Evolutionary conservation across 2,888 invertebrate species (phyloP).

Genomic region (Tachina lurida): DNA sequence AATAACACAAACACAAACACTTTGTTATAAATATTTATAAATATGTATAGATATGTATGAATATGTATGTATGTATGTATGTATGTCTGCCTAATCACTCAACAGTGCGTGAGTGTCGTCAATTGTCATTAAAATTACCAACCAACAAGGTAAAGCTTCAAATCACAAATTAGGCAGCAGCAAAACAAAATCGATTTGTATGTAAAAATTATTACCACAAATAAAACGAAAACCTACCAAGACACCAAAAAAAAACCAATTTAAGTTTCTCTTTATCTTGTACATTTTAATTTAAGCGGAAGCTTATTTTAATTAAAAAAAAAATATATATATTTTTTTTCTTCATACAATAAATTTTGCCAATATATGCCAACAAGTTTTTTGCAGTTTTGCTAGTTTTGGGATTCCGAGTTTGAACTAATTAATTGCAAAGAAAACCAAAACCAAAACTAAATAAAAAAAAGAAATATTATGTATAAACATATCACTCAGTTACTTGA

Average conservation of each 20-base stretch:
- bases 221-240: conserved; percentile 9
- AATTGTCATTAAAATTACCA: conserved; percentile 34
- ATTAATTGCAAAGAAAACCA: conserved; percentile 52
- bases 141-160: conserved; percentile 4
- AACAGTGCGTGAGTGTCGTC: conserved; percentile 58
- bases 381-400: conserved; percentile 14
- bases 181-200: not conserved
- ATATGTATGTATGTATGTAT: too few relatives aligned
- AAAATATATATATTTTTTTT: conserved; percentile 12
- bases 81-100: not conserved
- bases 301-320: conserved; percentile 33
- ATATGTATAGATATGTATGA: too few relatives aligned
- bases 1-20: not conserved
- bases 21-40: not conserved
- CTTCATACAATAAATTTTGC: conserved; percentile 38
- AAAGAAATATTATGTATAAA: not conserved
- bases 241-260: not conserved
- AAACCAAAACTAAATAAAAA: not conserved
- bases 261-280: conserved; percentile 36
- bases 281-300: conserved; percentile 25
- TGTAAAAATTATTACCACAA: not conserved
- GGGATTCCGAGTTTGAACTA: conserved; percentile 63
- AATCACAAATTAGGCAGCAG: not conserved
- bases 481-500: not conserved
- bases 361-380: conserved; percentile 60